phyloP scores from a whole-genome alignment of 2,888 invertebrate genomes.

The Drosophila mercatorum region DNA sequence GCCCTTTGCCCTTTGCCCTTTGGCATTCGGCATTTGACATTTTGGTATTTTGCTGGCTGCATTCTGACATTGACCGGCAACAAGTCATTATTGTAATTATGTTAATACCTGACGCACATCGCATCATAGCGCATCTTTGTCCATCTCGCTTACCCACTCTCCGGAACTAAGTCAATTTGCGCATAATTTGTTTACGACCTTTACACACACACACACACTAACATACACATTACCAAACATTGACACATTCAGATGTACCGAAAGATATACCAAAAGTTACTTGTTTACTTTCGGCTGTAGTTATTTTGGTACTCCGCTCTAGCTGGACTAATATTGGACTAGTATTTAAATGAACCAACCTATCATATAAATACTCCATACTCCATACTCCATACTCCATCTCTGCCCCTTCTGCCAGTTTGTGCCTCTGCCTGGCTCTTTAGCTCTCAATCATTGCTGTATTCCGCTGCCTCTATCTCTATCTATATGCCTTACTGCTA shows the following conservation, averaged over 20 bases:
- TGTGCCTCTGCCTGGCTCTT: too few species aligned
- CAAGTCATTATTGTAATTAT: conserved; percentile 78
- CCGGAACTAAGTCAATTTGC: conserved; percentile 68
- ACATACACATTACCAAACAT: not conserved
- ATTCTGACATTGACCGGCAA: conserved; percentile 54
- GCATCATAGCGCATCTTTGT: conserved; percentile 10
- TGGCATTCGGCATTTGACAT: conserved; percentile 1
- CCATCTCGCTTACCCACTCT: conserved; percentile 1
- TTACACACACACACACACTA: conserved; percentile 30
- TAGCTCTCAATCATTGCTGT: too few species aligned
- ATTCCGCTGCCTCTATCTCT: too few species aligned
- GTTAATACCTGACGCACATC: conserved; percentile 53
- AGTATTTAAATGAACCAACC: not conserved
- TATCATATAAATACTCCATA: too few species aligned
- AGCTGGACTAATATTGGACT: not conserved
- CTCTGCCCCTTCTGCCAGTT: too few species aligned
- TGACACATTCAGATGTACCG: not conserved
- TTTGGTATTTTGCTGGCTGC: conserved; percentile 28
- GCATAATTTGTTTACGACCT: conserved; percentile 69
- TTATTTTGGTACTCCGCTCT: not conserved
- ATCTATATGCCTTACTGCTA: too few species aligned
- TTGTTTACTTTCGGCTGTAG: not conserved
- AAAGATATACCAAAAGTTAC: not conserved
- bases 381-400: too few species aligned
- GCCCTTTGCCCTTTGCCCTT: not conserved